Conservation (phyloP, 2,113 vertebrate species). For the Phoenicopterus ruber region DNA sequence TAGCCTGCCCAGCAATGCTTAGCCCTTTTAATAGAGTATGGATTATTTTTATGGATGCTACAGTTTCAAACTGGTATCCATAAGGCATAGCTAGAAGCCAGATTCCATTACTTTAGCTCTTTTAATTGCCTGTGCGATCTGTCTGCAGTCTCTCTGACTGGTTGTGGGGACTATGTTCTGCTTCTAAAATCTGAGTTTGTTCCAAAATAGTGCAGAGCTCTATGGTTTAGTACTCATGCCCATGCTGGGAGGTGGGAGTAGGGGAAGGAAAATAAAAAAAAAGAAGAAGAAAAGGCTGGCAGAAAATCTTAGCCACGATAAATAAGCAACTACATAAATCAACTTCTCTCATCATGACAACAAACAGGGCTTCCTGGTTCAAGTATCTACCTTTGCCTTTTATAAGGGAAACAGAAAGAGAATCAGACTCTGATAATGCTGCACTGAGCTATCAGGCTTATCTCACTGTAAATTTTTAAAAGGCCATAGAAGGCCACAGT, state of each 20-base stretch:
- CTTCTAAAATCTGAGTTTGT: background rate
- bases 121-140: background rate
- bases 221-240: background rate
- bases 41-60: slow-evolving; percentile 32
- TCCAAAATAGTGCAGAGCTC: background rate
- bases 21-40: background rate
- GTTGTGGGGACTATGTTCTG: background rate
- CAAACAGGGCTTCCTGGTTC: background rate
- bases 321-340: background rate
- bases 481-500: background rate
- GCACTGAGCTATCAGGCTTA: background rate
- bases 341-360: background rate
- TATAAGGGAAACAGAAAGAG: background rate
- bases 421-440: background rate
- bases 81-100: slow-evolving; percentile 19
- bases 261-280: background rate
- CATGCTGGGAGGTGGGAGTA: background rate
- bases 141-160: background rate
- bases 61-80: background rate
- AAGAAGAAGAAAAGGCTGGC: background rate
- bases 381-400: background rate
- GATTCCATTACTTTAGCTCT: slow-evolving; percentile 18
- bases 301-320: background rate
- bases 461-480: background rate
- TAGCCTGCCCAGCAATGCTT: background rate